phyloP scores from a whole-genome alignment of 1,140 invertebrate species.

The Babylonia areolata region DNA sequence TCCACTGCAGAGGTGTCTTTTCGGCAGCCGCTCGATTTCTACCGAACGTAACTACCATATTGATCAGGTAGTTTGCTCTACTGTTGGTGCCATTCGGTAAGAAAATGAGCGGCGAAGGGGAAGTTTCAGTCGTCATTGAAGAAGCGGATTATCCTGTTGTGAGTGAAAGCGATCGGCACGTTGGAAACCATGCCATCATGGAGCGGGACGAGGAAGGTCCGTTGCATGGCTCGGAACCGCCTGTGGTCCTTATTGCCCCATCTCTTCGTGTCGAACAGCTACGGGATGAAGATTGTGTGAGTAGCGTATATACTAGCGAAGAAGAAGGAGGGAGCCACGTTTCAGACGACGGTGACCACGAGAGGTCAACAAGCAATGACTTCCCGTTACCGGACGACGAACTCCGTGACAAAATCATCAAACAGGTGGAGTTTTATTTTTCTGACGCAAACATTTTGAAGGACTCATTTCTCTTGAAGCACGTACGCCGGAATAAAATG shows the following conservation, averaged over 20 bases:
- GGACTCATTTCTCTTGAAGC: constrained; percentile 95
- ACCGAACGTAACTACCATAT: constrained; percentile 33
- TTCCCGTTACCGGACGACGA: constrained; percentile 71
- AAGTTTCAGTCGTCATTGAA: constrained; percentile 35
- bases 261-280: constrained; percentile 66
- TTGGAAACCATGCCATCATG: constrained; percentile 47
- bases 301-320: constrained; percentile 63
- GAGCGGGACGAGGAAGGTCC: constrained; percentile 57
- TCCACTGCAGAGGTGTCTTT: constrained; percentile 36
- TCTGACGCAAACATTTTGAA: constrained; percentile 95
- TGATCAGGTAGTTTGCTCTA: constrained; percentile 32
- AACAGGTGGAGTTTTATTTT: constrained; percentile 86
- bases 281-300: constrained; percentile 59
- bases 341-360: constrained; percentile 61
- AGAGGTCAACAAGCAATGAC: constrained; percentile 54
- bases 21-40: constrained; percentile 40
- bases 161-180: constrained; percentile 51
- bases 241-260: constrained; percentile 42
- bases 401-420: constrained; percentile 69
- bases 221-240: constrained; percentile 51
- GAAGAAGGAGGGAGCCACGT: constrained; percentile 63
- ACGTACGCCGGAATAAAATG: constrained; percentile 94
- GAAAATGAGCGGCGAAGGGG: constrained; percentile 44
- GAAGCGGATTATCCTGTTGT: constrained; percentile 46
- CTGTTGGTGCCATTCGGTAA: constrained; percentile 38